These are phyloP conservation scores for Burhinus bistriatus DNA, from an alignment of 2,113 vertebrate species.

Conservation along the genomic window DNA sequence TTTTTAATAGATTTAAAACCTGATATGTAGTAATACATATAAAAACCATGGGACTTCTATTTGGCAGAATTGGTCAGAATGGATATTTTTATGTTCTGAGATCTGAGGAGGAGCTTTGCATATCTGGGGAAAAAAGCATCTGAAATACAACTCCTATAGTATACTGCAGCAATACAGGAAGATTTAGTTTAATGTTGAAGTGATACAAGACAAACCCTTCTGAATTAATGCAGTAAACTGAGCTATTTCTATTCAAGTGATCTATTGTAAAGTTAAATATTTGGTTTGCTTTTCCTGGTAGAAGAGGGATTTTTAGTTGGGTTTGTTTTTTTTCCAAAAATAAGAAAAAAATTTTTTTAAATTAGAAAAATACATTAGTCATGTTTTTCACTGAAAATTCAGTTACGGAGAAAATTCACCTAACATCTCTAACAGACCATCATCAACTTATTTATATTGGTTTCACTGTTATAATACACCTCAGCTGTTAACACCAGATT, in stretches of 20 bases:
- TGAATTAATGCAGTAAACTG: background rate
- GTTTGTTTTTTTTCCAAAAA: background rate
- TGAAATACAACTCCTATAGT: background rate
- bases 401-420: background rate
- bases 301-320: fast-evolving
- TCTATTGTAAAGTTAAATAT: background rate
- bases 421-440: background rate
- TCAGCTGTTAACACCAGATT: background rate
- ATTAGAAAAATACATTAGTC: background rate
- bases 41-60: background rate
- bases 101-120: background rate
- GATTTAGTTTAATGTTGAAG: background rate
- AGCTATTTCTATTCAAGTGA: background rate
- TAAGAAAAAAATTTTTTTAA: background rate
- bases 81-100: background rate
- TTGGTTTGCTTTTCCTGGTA: background rate
- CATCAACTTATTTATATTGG: background rate
- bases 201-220: background rate
- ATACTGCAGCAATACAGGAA: background rate
- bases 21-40: background rate
- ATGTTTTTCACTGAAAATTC: background rate
- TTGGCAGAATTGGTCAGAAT: background rate
- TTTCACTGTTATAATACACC: background rate
- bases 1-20: background rate
- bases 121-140: background rate